These are phyloP conservation scores for Eutolmus rufibarbis DNA, from an alignment of 2,888 invertebrate genomes.

Conservation along the genomic window DNA sequence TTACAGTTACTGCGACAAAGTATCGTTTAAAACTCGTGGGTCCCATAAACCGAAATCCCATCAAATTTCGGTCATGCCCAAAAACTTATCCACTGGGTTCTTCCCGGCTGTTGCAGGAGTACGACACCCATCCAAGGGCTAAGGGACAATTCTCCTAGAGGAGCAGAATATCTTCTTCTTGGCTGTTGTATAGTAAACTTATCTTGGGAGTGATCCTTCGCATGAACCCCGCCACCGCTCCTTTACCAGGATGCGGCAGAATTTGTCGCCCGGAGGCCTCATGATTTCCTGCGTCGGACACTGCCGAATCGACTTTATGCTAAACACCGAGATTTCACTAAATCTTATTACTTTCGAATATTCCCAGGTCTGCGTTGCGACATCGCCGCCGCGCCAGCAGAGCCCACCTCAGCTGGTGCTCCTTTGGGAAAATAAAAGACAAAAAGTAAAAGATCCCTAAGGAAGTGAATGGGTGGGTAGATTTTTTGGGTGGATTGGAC, in stretches of 20 bases:
- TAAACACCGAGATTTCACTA: constrained; percentile 30
- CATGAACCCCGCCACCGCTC: background rate
- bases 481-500: background rate
- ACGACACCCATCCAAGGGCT: background rate
- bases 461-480: background rate
- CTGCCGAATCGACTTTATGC: constrained; percentile 30
- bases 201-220: background rate
- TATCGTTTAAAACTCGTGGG: constrained; percentile 31
- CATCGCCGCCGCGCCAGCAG: background rate
- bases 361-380: background rate
- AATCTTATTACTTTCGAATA: constrained; percentile 28
- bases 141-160: background rate
- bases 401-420: background rate
- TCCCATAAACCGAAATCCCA: constrained; percentile 35
- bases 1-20: constrained; percentile 37
- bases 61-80: constrained; percentile 39
- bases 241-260: background rate
- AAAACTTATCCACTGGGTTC: constrained; percentile 27
- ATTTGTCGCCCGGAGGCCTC: background rate
- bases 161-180: background rate
- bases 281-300: background rate
- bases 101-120: background rate
- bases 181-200: background rate
- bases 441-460: background rate
- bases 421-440: background rate